Percentiles rank a stretch among this genome's conserved stretches.
Evolutionary conservation across 1,140 invertebrate species (phyloP).

Genomic region (Steinernema feltiae): DNA sequence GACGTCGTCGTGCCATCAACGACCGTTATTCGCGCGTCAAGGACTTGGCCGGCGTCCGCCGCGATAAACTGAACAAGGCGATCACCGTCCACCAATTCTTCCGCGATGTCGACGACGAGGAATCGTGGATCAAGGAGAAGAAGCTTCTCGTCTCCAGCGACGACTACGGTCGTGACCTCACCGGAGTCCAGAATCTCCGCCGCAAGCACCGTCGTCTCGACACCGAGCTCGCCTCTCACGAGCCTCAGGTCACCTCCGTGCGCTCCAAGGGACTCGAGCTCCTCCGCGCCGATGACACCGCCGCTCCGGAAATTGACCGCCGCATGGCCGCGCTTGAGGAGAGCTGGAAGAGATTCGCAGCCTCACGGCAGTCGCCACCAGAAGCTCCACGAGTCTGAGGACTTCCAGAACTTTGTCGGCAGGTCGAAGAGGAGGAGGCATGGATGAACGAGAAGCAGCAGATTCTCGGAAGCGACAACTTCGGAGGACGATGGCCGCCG

Average conservation of each 20-base stretch:
- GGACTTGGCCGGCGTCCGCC: slow-evolving; percentile 68
- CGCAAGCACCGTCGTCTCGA: slow-evolving; percentile 97
- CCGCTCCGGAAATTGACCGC: slow-evolving; percentile 85
- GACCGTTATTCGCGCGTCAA: slow-evolving; percentile 73
- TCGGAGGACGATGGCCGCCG: slow-evolving; percentile 96
- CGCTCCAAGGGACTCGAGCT: slow-evolving; percentile 91
- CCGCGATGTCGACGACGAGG: slow-evolving; percentile 96
- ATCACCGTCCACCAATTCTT: slow-evolving; percentile 98
- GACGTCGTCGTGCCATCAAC: slow-evolving; percentile 74
- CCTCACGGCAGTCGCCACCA: slow-evolving; percentile 48
- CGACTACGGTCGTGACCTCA: slow-evolving; percentile 94
- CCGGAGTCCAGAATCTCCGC: slow-evolving; percentile 91
- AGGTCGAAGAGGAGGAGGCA: slow-evolving; percentile 96
- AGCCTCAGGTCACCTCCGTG: slow-evolving; percentile 86
- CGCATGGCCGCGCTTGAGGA: slow-evolving; percentile 60
- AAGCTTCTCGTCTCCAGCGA: slow-evolving; percentile 92
- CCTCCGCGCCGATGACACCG: slow-evolving; percentile 88
- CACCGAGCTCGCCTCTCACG: slow-evolving; percentile 86
- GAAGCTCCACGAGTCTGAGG: slow-evolving; percentile 66
- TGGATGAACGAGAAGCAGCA: slow-evolving; percentile 98
- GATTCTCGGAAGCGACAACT: slow-evolving; percentile 86
- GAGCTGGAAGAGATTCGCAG: slow-evolving; percentile 60
- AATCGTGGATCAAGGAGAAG: slow-evolving; percentile 99
- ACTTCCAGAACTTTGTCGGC: slow-evolving; percentile 90
- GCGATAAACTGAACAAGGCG: slow-evolving; percentile 82